Evolutionary conservation across 1,140 invertebrate species (phyloP), one percentile per base, ranked within the genome.

Genomic region (Arion vulgaris): DNA sequence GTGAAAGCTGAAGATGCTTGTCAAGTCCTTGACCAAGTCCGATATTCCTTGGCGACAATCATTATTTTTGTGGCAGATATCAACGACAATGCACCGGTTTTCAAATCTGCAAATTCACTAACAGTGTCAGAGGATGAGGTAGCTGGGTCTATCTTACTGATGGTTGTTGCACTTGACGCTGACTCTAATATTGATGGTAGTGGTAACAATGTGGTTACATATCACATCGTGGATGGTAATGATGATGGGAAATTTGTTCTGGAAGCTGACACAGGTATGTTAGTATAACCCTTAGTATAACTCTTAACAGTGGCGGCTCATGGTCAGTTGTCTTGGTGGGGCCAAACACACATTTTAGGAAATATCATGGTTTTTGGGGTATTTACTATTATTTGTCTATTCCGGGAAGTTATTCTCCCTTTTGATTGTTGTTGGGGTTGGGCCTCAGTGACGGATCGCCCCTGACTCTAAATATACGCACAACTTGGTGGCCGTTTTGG

Each of bases 211-310:
- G 94, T 95, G 82, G 95, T 99, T 15, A 95, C 95, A 0, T 99
- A 98, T 82, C 81, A 74, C 13, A 91, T 92, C 41, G 82, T 86
- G 13, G 80, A 81, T 28, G 97, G 97, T 0, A 98, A 98, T 82
- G 93, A 94, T 23, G 95, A 95, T 71, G 95, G 95, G 74, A 95
- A 95, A 1, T 98, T 98, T 92, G 96, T 96, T 90, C 96, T 99
- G 28, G 96, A 98, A 88, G 93, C 95, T 62, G 95, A 95, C 73
- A 95, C 90, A 83, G 91, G 91, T 91, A 86, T 82, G 81, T 62
- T n/a, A n/a, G n/a, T n/a, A n/a, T n/a, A n/a, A n/a, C n/a, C n/a
- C n/a, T n/a, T n/a, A n/a, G n/a, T 49, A 11, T 19, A 49, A n/a
- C n/a, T n/a, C n/a, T n/a, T n/a, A n/a, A n/a, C n/a, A n/a, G n/a